Base-by-base conservation (phyloP, 2,797 vertebrate genomes). In the Synanceia verrucosa region DNA sequence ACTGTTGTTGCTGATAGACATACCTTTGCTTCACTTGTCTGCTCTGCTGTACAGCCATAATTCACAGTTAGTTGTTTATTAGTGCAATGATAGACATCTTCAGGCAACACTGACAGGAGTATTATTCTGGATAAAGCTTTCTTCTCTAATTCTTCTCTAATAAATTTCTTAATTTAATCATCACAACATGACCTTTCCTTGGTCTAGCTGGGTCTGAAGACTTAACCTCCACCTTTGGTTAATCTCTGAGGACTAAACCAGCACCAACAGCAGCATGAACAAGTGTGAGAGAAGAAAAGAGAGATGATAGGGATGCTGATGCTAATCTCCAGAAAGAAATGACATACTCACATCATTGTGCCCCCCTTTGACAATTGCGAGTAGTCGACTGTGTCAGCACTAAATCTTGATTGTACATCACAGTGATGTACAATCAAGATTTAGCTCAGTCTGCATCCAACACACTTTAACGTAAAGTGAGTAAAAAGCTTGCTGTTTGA, bases 181-280 rank as follows among this genome's bases (percentile, higher is more conserved):
- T 68, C 73, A 79, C 39, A 73, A 67, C 59, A 55, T 79, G 76
- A 78, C 70, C 63, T 79, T 81, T 79, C 57, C 2, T 23, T 70
- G 48, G 68, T 65, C 24, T 7, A 43, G 44, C 31, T 14, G 9
- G 47, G 18, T 60, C 33, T 61, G 36, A 79, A 46, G 43, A 57
- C 59, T 66, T 62, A 74, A 73, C 55, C 43, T 70, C 60, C 36
- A 73, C 70, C 66, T 72, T 55, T 31, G 19, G 41, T 50, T 59
- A 59, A 61, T 53, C 72, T 75, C 66, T 18, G 21, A 16, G 36
- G 52, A 77, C 19, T 21, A 19, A 16, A 34, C 21, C 14, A 4
- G 24, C 44, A 34, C 63, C 73, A 53, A 46, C 57, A 75, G 24
- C 18, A 41, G n/a, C 65, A 81, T 81, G 74, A 70, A 56, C 48